These are phyloP conservation scores for Sarcophaga rosellei DNA, from an alignment of 2,888 invertebrate genomes.

Conservation along the genomic window DNA sequence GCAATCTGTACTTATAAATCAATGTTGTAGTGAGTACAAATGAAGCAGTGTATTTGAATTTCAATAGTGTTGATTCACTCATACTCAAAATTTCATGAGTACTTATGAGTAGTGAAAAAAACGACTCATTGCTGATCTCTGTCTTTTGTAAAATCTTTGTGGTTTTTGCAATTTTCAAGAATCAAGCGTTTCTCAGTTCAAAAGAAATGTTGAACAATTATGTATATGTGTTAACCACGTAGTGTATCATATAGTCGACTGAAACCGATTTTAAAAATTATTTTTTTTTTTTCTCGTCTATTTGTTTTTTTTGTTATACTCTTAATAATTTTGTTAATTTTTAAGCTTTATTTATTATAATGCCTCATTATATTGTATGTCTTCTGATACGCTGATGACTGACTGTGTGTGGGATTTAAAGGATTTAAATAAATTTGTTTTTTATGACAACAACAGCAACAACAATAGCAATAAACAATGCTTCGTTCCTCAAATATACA, in stretches of 20 bases:
- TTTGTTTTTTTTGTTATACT: neutral
- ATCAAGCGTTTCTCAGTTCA: neutral
- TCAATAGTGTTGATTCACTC: too few relatives aligned
- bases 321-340: conserved; percentile 55
- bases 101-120: too few relatives aligned
- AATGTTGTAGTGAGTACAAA: too few relatives aligned
- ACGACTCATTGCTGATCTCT: too few relatives aligned
- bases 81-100: too few relatives aligned
- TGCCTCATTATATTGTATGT: conserved; percentile 49
- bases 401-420: conserved; percentile 64
- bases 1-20: too few relatives aligned
- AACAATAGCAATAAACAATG: neutral
- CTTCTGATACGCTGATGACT: conserved; percentile 9
- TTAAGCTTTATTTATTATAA: conserved; percentile 61
- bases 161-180: neutral
- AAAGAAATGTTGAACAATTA: too few relatives aligned
- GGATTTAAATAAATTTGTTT: conserved; percentile 60
- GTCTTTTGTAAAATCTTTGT: neutral
- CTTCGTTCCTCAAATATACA: neutral
- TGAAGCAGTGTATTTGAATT: too few relatives aligned
- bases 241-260: too few relatives aligned
- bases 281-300: conserved; percentile 5
- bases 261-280: too few relatives aligned
- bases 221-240: too few relatives aligned
- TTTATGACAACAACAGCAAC: conserved; percentile 41